Evolutionary conservation across 2,888 invertebrate species (phyloP), one percentile per base, ranked within the genome.

Genomic region (Sicus ferrugineus): DNA sequence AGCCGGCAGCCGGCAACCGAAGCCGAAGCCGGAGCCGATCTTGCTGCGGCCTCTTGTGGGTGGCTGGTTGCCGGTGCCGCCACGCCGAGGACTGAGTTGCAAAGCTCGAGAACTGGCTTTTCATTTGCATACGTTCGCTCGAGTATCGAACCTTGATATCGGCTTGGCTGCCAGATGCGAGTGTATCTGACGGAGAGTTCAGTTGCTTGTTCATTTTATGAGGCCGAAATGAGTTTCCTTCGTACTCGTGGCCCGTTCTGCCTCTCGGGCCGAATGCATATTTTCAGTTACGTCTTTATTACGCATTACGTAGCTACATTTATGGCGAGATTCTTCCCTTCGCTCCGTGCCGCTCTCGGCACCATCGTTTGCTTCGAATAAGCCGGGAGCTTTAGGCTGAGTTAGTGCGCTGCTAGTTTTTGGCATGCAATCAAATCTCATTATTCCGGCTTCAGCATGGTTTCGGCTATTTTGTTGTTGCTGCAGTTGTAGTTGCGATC

Each of bases 401-500:
- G 52, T 69, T 69, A 69, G 65, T 65, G 65, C 28, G 48, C 54
- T n/a, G 38, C 63, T 52, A 14, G 50, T 61, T 63, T 61, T 28
- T 61, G 65, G 65, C 69, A 65, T 69, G 69, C 65, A 69, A 65
- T 65, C 69, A 69, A 69, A 69, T 58, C 58, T 64, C 64, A 64
- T 69, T 69, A 65, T 48, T 48, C 26, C 50, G 23, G 31, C 64
- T 50, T 42, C 68, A 46, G 56, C 56, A 42, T 68, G 52, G 31
- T 26, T 30, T 56, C 56, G 65, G 21, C n/a, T 21, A 38, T 66
- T 54, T 42, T 14, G 16, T 5, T 31, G 14, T 50, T 63, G 48
- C 4, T 48, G 23, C 26, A 14, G 5, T 64, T 9, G n/a, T n/a
- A n/a, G n/a, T n/a, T n/a, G n/a, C n/a, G n/a, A n/a, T n/a, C n/a